Evolutionary conservation across 2,113 vertebrate genomes (phyloP).

Genomic region (Zosterops hypoxanthus): DNA sequence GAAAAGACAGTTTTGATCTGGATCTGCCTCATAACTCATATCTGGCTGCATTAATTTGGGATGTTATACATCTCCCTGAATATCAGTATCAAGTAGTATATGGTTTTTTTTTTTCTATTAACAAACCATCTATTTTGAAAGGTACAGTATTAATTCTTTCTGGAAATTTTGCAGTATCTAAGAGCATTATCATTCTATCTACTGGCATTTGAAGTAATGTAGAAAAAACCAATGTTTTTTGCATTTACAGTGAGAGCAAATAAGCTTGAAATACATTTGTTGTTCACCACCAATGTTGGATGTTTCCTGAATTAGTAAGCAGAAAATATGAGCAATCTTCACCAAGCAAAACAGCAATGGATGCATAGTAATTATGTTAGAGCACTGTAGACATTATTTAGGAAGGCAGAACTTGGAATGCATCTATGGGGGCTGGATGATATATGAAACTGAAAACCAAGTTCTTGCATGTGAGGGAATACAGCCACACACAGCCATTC

Average conservation of each 20-base stretch:
- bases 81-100: neutral
- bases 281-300: neutral
- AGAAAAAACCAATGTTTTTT: neutral
- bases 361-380: neutral
- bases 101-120: neutral
- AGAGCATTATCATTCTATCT: neutral
- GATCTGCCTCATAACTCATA: neutral
- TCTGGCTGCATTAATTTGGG: neutral
- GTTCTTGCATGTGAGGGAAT: neutral
- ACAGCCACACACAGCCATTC: neutral
- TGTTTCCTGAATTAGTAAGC: neutral
- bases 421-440: neutral
- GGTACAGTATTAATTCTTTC: neutral
- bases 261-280: neutral
- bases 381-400: neutral
- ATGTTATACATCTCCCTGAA: neutral
- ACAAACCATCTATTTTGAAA: neutral
- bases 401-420: neutral
- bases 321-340: neutral
- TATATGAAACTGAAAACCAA: neutral
- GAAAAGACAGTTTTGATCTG: neutral
- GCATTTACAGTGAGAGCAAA: neutral
- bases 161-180: neutral
- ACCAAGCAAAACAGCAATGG: neutral
- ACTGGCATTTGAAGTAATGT: neutral